Percentiles rank a stretch among this genome's conserved stretches.
Conservation (phyloP, 2,797 vertebrate species). For the Sebastes variabilis region DNA sequence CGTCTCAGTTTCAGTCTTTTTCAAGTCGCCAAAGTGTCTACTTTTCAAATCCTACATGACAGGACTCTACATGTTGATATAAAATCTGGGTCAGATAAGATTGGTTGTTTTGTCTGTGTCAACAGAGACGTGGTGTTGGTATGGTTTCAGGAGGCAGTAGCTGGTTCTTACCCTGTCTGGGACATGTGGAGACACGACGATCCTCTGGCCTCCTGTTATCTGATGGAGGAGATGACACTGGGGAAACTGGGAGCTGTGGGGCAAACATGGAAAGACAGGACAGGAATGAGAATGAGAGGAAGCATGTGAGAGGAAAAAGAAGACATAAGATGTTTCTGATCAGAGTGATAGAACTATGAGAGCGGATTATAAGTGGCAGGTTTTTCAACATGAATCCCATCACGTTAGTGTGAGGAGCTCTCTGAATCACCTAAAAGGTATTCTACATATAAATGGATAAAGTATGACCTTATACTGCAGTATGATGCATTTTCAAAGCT, state of each 20-base stretch:
- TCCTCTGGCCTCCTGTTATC: not conserved
- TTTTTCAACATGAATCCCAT: not conserved
- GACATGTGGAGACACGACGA: slow-evolving; percentile 1
- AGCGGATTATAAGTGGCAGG: not conserved
- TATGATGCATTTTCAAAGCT: not conserved
- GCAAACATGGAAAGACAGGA: not conserved
- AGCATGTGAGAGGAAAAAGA: not conserved
- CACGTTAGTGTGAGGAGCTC: not conserved
- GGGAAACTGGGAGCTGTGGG: not conserved
- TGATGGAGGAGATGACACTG: not conserved
- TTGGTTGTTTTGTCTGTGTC: not conserved
- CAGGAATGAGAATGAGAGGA: not conserved
- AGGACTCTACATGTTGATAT: not conserved
- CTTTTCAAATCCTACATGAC: not conserved
- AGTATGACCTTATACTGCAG: not conserved
- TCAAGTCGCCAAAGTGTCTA: not conserved
- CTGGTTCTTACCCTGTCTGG: slow-evolving; percentile 4
- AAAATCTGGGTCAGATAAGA: not conserved
- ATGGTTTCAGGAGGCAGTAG: no score
- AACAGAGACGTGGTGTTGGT: not conserved
- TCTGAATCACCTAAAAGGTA: not conserved
- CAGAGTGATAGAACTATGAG: not conserved
- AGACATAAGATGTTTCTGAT: not conserved
- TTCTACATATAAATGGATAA: not conserved
- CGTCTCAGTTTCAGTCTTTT: not conserved